phyloP scores from a whole-genome alignment of 2,113 vertebrate genomes.

The Trachemys scripta region DNA sequence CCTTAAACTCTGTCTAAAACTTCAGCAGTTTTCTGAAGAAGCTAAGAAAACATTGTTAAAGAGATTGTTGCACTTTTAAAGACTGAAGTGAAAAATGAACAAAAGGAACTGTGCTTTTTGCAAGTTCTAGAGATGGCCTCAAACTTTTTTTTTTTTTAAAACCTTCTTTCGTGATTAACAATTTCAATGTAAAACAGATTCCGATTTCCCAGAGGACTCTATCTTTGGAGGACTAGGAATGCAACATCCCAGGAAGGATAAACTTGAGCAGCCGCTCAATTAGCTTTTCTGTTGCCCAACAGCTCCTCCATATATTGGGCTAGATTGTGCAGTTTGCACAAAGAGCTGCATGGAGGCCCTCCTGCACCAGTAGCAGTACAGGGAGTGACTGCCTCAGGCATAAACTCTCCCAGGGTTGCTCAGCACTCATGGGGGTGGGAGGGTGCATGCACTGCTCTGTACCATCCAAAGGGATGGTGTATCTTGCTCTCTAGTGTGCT shows the following conservation, averaged over 20 bases:
- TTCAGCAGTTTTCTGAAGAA: fast-evolving
- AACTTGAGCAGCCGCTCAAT: neutral
- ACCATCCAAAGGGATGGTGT: neutral
- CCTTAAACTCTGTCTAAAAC: neutral
- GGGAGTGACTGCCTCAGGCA: neutral
- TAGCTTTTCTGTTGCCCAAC: neutral
- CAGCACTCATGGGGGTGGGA: neutral
- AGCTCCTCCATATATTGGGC: neutral
- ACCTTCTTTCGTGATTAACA: neutral
- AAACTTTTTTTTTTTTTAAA: neutral
- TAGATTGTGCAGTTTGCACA: neutral
- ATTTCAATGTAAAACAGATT: neutral
- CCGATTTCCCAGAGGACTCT: neutral
- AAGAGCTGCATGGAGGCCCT: neutral
- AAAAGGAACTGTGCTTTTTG: neutral
- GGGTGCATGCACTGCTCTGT: neutral
- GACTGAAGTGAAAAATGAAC: neutral
- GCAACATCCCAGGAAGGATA: neutral
- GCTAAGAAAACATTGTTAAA: neutral
- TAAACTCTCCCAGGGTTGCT: neutral
- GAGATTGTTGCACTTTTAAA: neutral
- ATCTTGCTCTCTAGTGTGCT: neutral
- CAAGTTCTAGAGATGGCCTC: neutral
- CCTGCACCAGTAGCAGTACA: neutral
- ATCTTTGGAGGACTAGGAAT: neutral